These are phyloP conservation scores for Bombus balteatus DNA, from an alignment of 1,140 invertebrate genomes.

Conservation along the genomic window DNA sequence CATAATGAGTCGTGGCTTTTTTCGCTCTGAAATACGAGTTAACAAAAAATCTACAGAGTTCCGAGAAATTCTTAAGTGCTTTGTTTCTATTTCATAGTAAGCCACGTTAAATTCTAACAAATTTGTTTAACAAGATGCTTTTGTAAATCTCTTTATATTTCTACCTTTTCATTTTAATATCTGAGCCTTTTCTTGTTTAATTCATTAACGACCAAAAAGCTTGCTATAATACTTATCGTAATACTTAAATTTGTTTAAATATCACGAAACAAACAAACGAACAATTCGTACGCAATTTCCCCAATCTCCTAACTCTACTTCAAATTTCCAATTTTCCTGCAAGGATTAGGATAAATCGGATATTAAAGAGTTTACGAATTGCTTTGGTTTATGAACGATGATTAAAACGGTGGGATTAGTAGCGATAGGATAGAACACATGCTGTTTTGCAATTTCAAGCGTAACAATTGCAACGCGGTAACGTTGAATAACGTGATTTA, in stretches of 20 bases:
- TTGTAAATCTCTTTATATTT: neutral
- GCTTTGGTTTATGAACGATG: neutral
- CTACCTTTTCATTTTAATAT: neutral
- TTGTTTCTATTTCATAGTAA: neutral
- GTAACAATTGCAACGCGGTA: neutral
- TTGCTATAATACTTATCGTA: too few species aligned
- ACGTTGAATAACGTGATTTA: conserved; percentile 27
- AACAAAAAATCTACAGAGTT: neutral
- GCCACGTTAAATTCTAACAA: neutral
- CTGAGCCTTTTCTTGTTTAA: too few species aligned
- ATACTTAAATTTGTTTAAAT: too few species aligned
- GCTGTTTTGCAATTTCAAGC: neutral
- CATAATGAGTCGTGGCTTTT: neutral
- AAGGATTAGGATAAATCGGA: too few species aligned
- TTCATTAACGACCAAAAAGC: too few species aligned
- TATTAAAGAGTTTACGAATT: neutral
- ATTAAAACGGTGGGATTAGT: neutral
- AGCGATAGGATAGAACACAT: neutral
- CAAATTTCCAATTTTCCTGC: too few species aligned
- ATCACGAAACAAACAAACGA: too few species aligned
- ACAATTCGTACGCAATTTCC: too few species aligned
- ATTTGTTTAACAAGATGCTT: neutral
- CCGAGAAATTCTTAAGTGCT: neutral
- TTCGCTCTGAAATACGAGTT: neutral
- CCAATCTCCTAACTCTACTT: too few species aligned